A percentile compares a stretch with the other conserved stretches of the same genome.
phyloP scores from a whole-genome alignment of 2,797 vertebrate species.

The Huso huso region DNA sequence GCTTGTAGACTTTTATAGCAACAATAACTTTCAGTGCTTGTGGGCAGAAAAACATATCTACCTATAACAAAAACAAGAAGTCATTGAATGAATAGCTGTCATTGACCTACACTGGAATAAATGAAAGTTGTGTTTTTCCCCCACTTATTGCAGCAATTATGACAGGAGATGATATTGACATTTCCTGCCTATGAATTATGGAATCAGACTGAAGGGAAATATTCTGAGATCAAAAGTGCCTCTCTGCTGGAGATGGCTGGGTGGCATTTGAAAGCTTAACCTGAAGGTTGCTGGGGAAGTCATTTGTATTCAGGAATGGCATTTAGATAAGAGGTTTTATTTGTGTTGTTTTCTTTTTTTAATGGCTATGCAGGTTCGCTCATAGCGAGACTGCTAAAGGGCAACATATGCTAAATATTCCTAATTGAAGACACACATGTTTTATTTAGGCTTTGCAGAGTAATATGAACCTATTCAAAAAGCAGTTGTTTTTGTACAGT shows the following conservation, averaged over 20 bases:
- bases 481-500: too few relatives aligned
- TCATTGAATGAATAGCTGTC: neutral
- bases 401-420: too few relatives aligned
- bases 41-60: too few relatives aligned
- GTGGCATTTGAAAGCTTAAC: conserved; percentile 3
- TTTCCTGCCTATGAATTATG: neutral
- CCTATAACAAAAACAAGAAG: too few relatives aligned
- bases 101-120: neutral
- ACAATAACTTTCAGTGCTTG: too few relatives aligned
- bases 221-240: conserved; percentile 2
- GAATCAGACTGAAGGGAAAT: neutral
- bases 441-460: too few relatives aligned
- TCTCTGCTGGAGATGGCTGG: neutral
- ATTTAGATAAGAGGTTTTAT: neutral
- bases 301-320: neutral
- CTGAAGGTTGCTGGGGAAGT: conserved; percentile 4
- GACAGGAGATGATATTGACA: neutral
- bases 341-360: neutral
- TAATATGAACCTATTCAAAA: too few relatives aligned
- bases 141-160: neutral
- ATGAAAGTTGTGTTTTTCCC: neutral
- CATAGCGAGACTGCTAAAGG: too few relatives aligned
- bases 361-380: too few relatives aligned
- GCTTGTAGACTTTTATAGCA: too few relatives aligned
- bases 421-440: too few relatives aligned